phyloP scores from a whole-genome alignment of 2,888 invertebrate species.

The Eupithecia inturbata region DNA sequence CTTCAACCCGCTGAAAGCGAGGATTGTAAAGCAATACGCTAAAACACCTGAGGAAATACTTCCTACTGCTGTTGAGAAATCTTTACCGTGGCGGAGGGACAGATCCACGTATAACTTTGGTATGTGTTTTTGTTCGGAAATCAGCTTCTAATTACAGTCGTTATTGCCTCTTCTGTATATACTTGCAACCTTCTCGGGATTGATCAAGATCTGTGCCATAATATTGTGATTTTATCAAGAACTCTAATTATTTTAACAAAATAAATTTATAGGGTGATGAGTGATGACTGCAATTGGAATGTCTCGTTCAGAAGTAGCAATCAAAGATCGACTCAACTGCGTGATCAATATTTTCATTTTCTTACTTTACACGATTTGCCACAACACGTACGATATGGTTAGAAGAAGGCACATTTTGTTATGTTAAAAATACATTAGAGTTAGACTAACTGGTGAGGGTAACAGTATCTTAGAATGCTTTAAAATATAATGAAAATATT shows the following conservation, averaged over 20 bases:
- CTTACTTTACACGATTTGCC: constrained; percentile 1
- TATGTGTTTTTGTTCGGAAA: constrained; percentile 79
- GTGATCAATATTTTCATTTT: constrained; percentile 56
- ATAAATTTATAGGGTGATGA: neutral
- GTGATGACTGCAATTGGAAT: constrained; percentile 13
- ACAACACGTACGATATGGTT: neutral
- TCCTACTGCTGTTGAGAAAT: constrained; percentile 91
- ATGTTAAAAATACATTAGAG: neutral
- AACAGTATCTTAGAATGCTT: neutral
- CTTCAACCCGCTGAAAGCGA: constrained; percentile 88
- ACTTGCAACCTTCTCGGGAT: neutral
- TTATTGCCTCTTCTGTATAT: constrained; percentile 24
- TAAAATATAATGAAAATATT: constrained; percentile 44
- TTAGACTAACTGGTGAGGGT: neutral
- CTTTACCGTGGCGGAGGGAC: constrained; percentile 93
- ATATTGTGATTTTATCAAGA: neutral
- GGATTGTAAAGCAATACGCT: constrained; percentile 88
- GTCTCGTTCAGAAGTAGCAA: constrained; percentile 13
- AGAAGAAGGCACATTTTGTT: neutral
- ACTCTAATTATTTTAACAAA: neutral
- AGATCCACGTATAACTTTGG: constrained; percentile 89
- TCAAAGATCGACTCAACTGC: constrained; percentile 26
- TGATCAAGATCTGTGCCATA: neutral
- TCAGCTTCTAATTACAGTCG: constrained; percentile 57
- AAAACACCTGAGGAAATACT: constrained; percentile 85